phyloP scores from a whole-genome alignment of 2,113 vertebrate genomes.

The Crotalus helleri region DNA sequence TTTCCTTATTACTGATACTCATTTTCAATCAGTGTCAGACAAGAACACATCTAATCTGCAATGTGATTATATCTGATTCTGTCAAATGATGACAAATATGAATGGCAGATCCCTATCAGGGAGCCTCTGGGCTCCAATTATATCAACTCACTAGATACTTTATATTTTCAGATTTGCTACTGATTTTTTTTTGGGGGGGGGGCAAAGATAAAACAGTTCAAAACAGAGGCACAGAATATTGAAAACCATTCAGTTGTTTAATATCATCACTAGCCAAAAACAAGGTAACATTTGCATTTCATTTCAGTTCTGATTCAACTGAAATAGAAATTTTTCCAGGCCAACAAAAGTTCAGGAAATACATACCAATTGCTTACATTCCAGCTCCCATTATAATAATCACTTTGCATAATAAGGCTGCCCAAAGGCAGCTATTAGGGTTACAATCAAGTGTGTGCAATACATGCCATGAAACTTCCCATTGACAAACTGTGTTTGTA shows the following conservation, averaged over 20 bases:
- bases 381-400: background rate
- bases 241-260: background rate
- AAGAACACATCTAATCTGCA: constrained; percentile 17
- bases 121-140: constrained; percentile 28
- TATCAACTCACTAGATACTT: background rate
- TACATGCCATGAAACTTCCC: background rate
- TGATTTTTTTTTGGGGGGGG: background rate
- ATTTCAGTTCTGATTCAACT: background rate
- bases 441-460: background rate
- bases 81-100: constrained; percentile 15
- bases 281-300: background rate
- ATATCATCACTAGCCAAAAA: background rate
- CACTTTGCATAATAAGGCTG: background rate
- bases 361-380: background rate
- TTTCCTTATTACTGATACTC: constrained; percentile 28
- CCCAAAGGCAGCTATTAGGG: background rate
- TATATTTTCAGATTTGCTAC: background rate
- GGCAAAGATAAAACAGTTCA: background rate
- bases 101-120: constrained; percentile 1
- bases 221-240: background rate
- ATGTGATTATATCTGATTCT: constrained; percentile 27
- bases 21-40: constrained; percentile 14
- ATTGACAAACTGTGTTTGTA: background rate
- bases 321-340: background rate
- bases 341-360: background rate